Base-by-base conservation (phyloP, 2,797 vertebrate genomes). In the Sebastiscus albofasciatus region DNA sequence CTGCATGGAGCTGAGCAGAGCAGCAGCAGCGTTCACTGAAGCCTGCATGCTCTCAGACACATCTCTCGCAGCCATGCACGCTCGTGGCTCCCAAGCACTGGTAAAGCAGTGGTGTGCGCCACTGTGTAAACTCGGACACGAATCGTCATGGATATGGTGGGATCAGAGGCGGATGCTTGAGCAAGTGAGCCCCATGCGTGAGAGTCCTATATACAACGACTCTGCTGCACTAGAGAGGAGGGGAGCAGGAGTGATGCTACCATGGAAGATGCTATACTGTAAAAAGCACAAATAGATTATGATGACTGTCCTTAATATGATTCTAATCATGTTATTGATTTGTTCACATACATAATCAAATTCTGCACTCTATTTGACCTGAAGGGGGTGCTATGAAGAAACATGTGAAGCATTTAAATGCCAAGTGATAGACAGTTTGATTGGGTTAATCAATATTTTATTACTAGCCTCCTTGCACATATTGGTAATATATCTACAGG, bases 41-140 rank as follows among this genome's bases (percentile, higher is more conserved):
- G 88, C 82, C 72, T 75, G 58, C 39, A 42, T 42, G 39, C 85
- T 79, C 78, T 66, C 67, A 11, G 78, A 42, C 69, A 27, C 84
- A 52, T 72, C 75, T 78, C 72, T 79, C 61, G 13, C 55, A 75
- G 67, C 66, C 78, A 14, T 67, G 84, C 82, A 65, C 73, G 82
- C 83, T 66, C 29, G 86, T 85, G 86, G 79, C 83, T 90, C 84
- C 84, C 85, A 90, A 85, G 88, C 89, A 80, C 84, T 69, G 85
- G 77, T 85, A 22, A 22, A 79, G 88, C 83, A 89, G 80, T 42
- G 80, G 87, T 59, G 86, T 65, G 90, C 82, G 62, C 84, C 72
- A 77, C 84, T 77, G 83, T 66, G 81, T 69, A 72, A 85, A 87
- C 78, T 80, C 75, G 70, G 82, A 88, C 82, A 73, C 75, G 68